These are phyloP conservation scores for Hucho hucho DNA, from an alignment of 2,113 vertebrate genomes.

Conservation along the genomic window DNA sequence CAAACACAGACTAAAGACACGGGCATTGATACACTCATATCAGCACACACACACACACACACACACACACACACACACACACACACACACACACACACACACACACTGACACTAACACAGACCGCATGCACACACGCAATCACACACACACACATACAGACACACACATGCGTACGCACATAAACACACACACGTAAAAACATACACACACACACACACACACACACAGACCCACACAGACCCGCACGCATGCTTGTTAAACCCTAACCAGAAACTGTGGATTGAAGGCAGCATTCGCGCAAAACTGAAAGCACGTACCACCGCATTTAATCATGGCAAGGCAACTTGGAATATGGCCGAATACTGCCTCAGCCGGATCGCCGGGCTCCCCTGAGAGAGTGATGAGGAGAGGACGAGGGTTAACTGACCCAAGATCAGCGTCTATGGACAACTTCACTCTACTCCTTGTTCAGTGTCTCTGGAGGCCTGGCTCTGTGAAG, in stretches of 20 bases:
- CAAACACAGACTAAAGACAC: slow-evolving; percentile 22
- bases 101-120: not conserved
- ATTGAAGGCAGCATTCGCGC: no score
- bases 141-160: not conserved
- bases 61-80: slow-evolving; percentile 2
- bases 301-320: no score
- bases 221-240: not conserved
- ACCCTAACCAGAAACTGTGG: no score
- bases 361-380: no score
- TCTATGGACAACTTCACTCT: no score
- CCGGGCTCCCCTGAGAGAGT: slow-evolving; percentile 2
- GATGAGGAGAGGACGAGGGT: not conserved
- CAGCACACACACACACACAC: slow-evolving; percentile 12
- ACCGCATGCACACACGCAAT: not conserved
- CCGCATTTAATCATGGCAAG: not conserved
- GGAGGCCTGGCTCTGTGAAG: no score
- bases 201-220: slow-evolving; percentile 4
- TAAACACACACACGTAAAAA: slow-evolving; percentile 16
- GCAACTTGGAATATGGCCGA: no score
- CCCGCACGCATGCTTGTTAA: no score
- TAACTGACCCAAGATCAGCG: no score
- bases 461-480: no score
- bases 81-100: slow-evolving; percentile 1
- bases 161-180: slow-evolving; percentile 12
- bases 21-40: not conserved